Percentiles rank a stretch among this genome's conserved stretches.
These are phyloP conservation scores for Sturmia bella DNA, from an alignment of 2,888 invertebrate genomes.

Conservation along the genomic window DNA sequence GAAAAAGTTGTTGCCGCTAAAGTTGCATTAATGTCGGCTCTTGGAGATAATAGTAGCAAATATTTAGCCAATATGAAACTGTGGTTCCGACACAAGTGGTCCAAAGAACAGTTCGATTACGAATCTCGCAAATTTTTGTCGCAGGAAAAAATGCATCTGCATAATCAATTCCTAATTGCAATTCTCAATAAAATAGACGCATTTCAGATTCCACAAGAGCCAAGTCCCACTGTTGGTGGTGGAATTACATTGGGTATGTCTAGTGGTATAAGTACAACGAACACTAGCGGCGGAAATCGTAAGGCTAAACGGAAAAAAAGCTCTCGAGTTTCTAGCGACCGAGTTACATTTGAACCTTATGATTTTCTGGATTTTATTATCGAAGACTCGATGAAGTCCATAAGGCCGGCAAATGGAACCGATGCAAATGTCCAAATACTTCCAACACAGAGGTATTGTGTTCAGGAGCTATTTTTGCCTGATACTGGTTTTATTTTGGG, in stretches of 20 bases:
- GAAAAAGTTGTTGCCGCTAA: slow-evolving; percentile 78
- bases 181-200: slow-evolving; percentile 88
- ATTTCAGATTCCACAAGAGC: slow-evolving; percentile 74
- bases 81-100: slow-evolving; percentile 89
- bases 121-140: slow-evolving; percentile 89
- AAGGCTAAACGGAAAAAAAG: slow-evolving; percentile 83
- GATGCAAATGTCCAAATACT: slow-evolving; percentile 77
- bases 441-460: slow-evolving; percentile 84
- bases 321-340: slow-evolving; percentile 83
- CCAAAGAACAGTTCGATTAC: slow-evolving; percentile 91
- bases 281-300: slow-evolving; percentile 71
- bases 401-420: slow-evolving; percentile 76
- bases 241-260: slow-evolving; percentile 8
- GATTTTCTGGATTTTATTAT: slow-evolving; percentile 85
- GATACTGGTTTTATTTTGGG: slow-evolving; percentile 92
- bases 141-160: slow-evolving; percentile 89
- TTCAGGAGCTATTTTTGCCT: slow-evolving; percentile 90
- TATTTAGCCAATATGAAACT: slow-evolving; percentile 89
- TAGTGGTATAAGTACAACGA: slow-evolving; percentile 20
- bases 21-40: slow-evolving; percentile 78
- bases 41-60: slow-evolving; percentile 87
- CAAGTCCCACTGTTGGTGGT: slow-evolving; percentile 37
- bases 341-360: slow-evolving; percentile 84
- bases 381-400: slow-evolving; percentile 81
- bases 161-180: slow-evolving; percentile 92